A percentile compares a stretch with the other conserved stretches of the same genome.
Conservation (phyloP, 1,140 invertebrate species). For the Apis florea region DNA sequence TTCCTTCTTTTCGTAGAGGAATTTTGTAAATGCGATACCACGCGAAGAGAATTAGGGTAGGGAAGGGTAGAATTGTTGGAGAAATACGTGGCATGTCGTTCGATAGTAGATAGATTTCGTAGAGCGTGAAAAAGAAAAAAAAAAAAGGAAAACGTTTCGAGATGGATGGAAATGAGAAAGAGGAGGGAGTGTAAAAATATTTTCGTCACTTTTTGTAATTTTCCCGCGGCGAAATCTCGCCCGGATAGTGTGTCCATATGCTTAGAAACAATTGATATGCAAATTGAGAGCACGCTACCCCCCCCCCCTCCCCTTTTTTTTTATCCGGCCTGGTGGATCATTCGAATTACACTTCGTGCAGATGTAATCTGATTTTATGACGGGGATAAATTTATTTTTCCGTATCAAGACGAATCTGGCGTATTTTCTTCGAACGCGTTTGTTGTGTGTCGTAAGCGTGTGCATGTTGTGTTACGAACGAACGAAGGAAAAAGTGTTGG, state of each 20-base stretch:
- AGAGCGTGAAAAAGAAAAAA: not conserved
- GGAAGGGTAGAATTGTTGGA: not conserved
- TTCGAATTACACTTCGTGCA: slow-evolving; percentile 20
- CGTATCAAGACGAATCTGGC: not conserved
- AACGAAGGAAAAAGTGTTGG: not conserved
- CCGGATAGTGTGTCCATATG: not conserved
- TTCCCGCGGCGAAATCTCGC: not conserved
- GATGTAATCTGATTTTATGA: slow-evolving; percentile 39
- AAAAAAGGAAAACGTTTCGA: not conserved
- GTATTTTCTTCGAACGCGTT: no score
- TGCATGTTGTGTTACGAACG: no score
- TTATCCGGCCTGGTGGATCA: not conserved
- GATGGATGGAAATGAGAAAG: not conserved
- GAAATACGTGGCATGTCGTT: not conserved
- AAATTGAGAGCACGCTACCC: slow-evolving; percentile 21
- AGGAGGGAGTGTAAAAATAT: not conserved
- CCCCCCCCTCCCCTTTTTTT: no score
- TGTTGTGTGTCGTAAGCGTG: no score
- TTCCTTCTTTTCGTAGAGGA: not conserved
- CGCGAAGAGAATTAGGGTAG: not conserved
- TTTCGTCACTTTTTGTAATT: not conserved
- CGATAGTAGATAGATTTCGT: no score
- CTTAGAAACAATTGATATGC: slow-evolving; percentile 36
- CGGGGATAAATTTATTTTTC: slow-evolving; percentile 36
- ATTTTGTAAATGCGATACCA: not conserved